Conservation (phyloP, 2,797 vertebrate species). For the Anabacerthia variegaticeps region DNA sequence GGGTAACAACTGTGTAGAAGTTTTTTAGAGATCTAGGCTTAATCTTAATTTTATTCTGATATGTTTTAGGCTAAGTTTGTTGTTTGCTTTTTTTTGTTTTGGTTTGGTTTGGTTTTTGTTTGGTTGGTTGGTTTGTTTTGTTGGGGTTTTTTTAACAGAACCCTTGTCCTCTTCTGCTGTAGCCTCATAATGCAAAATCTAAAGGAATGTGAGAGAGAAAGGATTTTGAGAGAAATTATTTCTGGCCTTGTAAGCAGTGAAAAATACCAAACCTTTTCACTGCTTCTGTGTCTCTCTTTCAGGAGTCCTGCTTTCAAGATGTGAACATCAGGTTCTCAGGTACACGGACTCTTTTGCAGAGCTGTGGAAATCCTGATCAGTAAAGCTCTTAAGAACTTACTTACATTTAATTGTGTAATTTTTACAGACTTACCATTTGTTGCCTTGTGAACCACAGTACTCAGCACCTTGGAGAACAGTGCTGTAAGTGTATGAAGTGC, state of each 20-base stretch:
- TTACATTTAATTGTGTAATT: constrained; percentile 7
- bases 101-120: background rate
- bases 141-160: background rate
- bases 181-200: background rate
- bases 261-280: background rate
- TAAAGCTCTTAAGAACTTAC: background rate
- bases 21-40: background rate
- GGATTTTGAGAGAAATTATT: background rate
- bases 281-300: background rate
- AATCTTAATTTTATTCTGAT: background rate
- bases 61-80: background rate
- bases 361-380: background rate
- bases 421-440: background rate
- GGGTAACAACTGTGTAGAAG: background rate
- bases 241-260: background rate
- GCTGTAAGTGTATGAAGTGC: background rate
- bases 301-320: background rate
- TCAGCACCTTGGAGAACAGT: background rate
- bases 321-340: background rate
- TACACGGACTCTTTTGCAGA: background rate
- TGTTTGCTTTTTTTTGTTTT: background rate
- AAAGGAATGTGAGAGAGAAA: background rate
- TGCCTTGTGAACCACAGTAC: background rate
- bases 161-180: background rate
- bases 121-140: background rate